phyloP scores from a whole-genome alignment of 2,113 vertebrate genomes.

The Platysteira castanea region DNA sequence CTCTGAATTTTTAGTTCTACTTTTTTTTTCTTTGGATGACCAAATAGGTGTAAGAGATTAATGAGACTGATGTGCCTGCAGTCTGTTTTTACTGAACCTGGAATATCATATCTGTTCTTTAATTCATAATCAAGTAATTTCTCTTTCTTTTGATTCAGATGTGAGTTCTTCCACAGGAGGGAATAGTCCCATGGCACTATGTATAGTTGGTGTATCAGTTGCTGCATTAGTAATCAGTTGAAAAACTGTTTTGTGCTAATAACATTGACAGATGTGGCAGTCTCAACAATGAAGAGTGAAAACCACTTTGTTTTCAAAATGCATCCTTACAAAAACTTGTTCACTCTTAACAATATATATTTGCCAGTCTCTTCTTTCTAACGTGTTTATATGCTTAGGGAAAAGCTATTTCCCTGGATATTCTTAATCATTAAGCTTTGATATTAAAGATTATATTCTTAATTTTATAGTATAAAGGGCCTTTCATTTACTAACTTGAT shows the following conservation, averaged over 20 bases:
- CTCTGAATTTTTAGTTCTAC: neutral
- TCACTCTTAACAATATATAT: neutral
- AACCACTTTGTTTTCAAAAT: neutral
- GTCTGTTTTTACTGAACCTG: neutral
- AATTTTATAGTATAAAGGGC: neutral
- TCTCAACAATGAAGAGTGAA: neutral
- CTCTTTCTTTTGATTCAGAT: neutral
- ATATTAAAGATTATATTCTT: neutral
- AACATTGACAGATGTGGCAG: neutral
- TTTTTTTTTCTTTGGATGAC: neutral
- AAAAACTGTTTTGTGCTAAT: neutral
- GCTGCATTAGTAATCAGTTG: neutral
- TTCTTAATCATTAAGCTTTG: neutral
- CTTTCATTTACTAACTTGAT: neutral
- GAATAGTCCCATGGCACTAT: fast-evolving
- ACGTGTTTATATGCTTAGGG: neutral
- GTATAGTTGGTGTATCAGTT: neutral
- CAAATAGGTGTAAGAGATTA: neutral
- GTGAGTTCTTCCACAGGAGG: neutral
- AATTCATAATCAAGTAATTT: neutral
- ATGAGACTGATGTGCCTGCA: neutral
- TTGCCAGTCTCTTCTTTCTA: neutral
- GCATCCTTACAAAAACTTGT: neutral
- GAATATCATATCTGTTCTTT: neutral
- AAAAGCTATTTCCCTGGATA: neutral